Conservation (phyloP, 2,797 vertebrate genomes). For the Enteromius argenteus region DNA sequence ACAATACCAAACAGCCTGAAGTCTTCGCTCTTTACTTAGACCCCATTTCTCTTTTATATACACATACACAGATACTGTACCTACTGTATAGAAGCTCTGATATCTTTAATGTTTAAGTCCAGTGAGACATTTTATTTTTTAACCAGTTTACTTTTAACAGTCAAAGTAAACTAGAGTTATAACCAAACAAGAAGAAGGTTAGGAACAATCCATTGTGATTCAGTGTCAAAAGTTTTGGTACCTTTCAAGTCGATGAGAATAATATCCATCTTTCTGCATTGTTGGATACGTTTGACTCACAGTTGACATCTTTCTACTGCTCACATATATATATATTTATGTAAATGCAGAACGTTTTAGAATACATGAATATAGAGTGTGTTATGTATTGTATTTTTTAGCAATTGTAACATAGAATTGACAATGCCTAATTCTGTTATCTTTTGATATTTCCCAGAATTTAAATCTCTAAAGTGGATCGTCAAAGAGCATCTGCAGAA, state of each 20-base stretch:
- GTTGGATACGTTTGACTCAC: background rate
- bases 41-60: background rate
- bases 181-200: background rate
- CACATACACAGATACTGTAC: background rate
- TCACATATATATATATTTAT: background rate
- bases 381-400: background rate
- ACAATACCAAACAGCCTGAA: background rate
- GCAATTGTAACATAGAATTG: background rate
- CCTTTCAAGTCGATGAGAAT: background rate
- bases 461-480: constrained; percentile 33
- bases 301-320: background rate
- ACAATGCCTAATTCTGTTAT: constrained; percentile 18
- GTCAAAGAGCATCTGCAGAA: constrained; percentile 17
- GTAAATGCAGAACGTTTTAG: background rate
- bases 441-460: constrained; percentile 56
- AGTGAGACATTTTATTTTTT: background rate
- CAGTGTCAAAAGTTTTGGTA: background rate
- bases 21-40: background rate
- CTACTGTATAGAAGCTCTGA: background rate
- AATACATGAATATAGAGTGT: background rate
- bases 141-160: background rate
- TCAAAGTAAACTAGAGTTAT: background rate
- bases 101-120: background rate
- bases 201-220: background rate
- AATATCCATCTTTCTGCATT: background rate